A percentile compares a stretch with the other conserved stretches of the same genome.
Conservation (phyloP, 2,888 invertebrate species). For the Mactromeris polynyma region DNA sequence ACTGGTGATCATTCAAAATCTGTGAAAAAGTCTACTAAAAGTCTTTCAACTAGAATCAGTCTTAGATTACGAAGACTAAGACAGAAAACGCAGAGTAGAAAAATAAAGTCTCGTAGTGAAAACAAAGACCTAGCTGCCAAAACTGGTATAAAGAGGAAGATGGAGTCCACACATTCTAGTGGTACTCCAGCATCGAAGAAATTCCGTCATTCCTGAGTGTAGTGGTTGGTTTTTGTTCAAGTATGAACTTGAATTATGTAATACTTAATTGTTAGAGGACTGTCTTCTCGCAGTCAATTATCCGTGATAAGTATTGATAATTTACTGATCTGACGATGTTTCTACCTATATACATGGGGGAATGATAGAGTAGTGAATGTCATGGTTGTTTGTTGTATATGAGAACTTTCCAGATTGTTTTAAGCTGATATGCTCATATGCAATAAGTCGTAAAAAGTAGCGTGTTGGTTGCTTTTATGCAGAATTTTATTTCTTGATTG, state of each 20-base stretch:
- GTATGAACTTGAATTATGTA: background rate
- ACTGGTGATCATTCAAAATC: conserved; percentile 42
- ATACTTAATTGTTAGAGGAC: background rate
- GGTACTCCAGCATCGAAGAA: conserved; percentile 66
- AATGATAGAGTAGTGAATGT: background rate
- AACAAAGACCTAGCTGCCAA: conserved; percentile 67
- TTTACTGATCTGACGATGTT: background rate
- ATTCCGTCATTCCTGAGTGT: conserved; percentile 64
- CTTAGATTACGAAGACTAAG: conserved; percentile 59
- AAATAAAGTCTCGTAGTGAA: conserved; percentile 55
- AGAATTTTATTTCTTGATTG: conserved; percentile 2
- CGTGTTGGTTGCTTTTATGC: conserved; percentile 10
- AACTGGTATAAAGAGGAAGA: conserved; percentile 70
- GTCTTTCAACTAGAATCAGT: conserved; percentile 67
- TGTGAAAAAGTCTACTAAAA: conserved; percentile 53
- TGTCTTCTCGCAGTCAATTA: background rate
- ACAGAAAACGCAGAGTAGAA: conserved; percentile 48
- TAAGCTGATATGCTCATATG: background rate
- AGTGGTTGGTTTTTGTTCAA: background rate
- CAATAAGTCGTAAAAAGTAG: conserved; percentile 3
- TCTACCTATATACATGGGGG: background rate
- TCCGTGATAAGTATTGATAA: conserved; percentile 4
- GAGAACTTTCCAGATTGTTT: background rate
- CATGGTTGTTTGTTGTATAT: background rate
- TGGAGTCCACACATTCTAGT: conserved; percentile 52